Evolutionary conservation across 2,888 invertebrate genomes (phyloP).

Genomic region (Apamea epomidion): DNA sequence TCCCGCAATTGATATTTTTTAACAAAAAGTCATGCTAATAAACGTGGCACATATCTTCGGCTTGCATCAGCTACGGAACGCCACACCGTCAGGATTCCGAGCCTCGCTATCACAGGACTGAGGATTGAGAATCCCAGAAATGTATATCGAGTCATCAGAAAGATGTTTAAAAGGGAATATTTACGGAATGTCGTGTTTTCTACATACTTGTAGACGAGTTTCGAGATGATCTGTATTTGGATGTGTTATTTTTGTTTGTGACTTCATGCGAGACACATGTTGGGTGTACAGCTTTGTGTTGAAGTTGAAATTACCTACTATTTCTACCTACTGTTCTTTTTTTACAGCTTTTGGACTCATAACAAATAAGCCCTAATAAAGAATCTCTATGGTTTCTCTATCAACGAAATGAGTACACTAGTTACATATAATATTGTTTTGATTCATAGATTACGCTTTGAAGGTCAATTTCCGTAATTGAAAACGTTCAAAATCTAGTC

Average conservation of each 20-base stretch:
- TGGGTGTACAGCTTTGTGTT: constrained; percentile 20
- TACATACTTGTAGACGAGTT: constrained; percentile 36
- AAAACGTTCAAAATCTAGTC: too few species aligned
- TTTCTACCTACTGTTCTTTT: background rate
- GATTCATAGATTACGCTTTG: background rate
- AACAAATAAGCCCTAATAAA: background rate
- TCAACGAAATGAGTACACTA: too few species aligned
- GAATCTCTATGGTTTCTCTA: background rate
- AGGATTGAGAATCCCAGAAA: constrained; percentile 50
- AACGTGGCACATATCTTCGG: constrained; percentile 60
- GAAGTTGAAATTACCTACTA: constrained; percentile 20
- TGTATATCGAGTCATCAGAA: constrained; percentile 62
- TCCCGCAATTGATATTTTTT: constrained; percentile 64
- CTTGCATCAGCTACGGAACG: constrained; percentile 59
- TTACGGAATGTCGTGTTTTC: constrained; percentile 57
- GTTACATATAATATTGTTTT: background rate
- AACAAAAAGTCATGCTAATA: constrained; percentile 59
- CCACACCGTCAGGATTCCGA: constrained; percentile 54
- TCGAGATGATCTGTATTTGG: constrained; percentile 40
- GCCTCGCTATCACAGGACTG: constrained; percentile 43
- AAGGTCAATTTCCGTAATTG: too few species aligned
- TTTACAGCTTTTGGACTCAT: constrained; percentile 1
- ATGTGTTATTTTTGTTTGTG: constrained; percentile 52
- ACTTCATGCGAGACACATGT: constrained; percentile 57
- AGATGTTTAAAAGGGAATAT: constrained; percentile 47